Evolutionary conservation across 1,140 invertebrate genomes (phyloP).

Genomic region (Cryptotermes secundus): DNA sequence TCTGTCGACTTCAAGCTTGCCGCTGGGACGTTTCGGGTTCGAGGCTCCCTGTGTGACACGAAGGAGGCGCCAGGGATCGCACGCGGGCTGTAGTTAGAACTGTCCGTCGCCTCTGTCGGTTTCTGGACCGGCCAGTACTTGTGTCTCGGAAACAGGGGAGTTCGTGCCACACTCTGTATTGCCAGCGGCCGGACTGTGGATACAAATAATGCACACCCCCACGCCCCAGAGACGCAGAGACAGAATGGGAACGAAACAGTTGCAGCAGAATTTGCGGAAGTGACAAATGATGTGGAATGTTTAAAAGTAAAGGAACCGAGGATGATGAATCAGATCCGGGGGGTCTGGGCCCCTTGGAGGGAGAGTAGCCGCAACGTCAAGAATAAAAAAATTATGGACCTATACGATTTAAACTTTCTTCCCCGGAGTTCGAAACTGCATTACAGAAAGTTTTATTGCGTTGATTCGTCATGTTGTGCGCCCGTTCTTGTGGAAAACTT

Average conservation of each 20-base stretch:
- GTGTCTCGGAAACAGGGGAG: no score
- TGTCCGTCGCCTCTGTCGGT: no score
- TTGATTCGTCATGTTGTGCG: neutral
- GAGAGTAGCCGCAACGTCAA: neutral
- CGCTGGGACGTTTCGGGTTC: no score
- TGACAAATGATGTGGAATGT: neutral
- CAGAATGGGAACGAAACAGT: neutral
- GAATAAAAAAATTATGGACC: constrained; percentile 1
- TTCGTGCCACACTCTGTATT: neutral
- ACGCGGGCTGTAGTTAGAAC: no score
- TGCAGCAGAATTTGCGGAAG: neutral
- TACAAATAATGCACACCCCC: neutral
- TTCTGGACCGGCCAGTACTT: no score
- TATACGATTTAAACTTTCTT: constrained; percentile 14
- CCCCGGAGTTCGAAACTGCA: neutral
- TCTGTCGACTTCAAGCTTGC: no score
- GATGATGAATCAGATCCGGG: neutral
- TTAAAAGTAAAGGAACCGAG: neutral
- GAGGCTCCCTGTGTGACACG: no score
- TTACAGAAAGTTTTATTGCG: constrained; percentile 6
- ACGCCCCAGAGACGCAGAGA: neutral
- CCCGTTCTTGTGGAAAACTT: neutral
- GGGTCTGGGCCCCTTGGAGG: neutral
- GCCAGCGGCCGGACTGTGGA: neutral
- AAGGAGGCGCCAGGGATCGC: no score